A percentile compares a stretch with the other conserved stretches of the same genome.
These are phyloP conservation scores for Hirudo medicinalis DNA, from an alignment of 1,140 invertebrate species.

Conservation along the genomic window DNA sequence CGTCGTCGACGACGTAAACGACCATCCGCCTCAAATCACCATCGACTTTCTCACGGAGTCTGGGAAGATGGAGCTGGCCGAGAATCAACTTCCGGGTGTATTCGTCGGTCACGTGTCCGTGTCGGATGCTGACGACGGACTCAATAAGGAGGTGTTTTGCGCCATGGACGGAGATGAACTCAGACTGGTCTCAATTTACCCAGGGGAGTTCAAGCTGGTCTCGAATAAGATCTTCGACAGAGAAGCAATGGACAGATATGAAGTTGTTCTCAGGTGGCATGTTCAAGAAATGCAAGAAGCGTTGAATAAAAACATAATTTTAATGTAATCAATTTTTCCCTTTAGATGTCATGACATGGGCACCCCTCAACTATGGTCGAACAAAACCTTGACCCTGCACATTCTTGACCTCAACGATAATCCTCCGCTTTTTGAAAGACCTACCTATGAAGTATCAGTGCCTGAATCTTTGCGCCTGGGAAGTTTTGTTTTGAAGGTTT, in stretches of 20 bases:
- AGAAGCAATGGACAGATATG: neutral
- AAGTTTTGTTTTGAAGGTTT: constrained; percentile 18
- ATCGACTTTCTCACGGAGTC: neutral
- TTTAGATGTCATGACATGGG: constrained; percentile 13
- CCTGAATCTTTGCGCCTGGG: constrained; percentile 12
- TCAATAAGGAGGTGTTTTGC: neutral
- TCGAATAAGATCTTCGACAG: constrained; percentile 6
- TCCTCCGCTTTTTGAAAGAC: constrained; percentile 15
- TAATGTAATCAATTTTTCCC: neutral
- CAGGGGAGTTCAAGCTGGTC: neutral
- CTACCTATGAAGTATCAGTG: constrained; percentile 10
- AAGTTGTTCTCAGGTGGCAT: neutral
- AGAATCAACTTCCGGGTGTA: neutral
- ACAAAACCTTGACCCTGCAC: constrained; percentile 3
- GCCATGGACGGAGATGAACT: neutral
- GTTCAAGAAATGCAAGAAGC: neutral
- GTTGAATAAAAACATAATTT: neutral
- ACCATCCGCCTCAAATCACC: constrained; percentile 18
- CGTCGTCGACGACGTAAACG: constrained; percentile 20
- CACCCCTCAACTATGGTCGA: neutral
- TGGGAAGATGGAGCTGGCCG: neutral
- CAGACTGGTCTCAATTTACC: neutral
- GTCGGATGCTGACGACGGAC: constrained; percentile 7
- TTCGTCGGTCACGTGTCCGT: constrained; percentile 18
- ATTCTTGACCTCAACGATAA: constrained; percentile 17